Percentiles rank a stretch among this genome's conserved stretches.
Evolutionary conservation across 2,888 invertebrate species (phyloP).

Genomic region (Lasioglossum oenotherae): DNA sequence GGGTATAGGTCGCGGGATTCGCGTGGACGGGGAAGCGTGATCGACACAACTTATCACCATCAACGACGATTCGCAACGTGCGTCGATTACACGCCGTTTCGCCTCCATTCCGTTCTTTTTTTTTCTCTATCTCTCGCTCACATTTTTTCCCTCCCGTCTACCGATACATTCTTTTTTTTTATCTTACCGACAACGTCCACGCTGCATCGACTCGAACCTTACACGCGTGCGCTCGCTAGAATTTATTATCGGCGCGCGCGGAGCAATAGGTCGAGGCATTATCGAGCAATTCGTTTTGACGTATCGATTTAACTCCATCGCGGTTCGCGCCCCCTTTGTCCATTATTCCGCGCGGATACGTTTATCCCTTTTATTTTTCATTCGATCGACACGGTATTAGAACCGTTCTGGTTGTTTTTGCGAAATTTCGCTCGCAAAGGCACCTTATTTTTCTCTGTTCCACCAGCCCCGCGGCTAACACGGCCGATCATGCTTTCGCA

Average conservation of each 20-base stretch:
- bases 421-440: conserved; percentile 25
- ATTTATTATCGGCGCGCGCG: conserved; percentile 46
- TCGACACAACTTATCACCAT: conserved; percentile 47
- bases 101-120: background rate
- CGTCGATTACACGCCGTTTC: conserved; percentile 48
- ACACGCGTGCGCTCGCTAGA: conserved; percentile 2
- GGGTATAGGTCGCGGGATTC: conserved; percentile 19
- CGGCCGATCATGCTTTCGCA: background rate
- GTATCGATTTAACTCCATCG: conserved; percentile 51
- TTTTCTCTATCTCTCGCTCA: background rate
- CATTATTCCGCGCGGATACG: conserved; percentile 38
- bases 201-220: conserved; percentile 29
- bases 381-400: conserved; percentile 33
- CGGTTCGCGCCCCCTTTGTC: conserved; percentile 21
- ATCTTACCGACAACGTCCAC: background rate
- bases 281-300: conserved; percentile 55
- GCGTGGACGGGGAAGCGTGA: conserved; percentile 31
- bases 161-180: background rate
- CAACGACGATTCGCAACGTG: conserved; percentile 35
- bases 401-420: conserved; percentile 9
- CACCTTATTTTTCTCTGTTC: conserved; percentile 8
- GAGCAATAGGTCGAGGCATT: conserved; percentile 45
- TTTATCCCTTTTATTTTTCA: conserved; percentile 40
- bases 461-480: background rate
- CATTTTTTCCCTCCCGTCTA: too few relatives aligned